phyloP scores from a whole-genome alignment of 2,113 vertebrate genomes.

The Xyrauchen texanus region DNA sequence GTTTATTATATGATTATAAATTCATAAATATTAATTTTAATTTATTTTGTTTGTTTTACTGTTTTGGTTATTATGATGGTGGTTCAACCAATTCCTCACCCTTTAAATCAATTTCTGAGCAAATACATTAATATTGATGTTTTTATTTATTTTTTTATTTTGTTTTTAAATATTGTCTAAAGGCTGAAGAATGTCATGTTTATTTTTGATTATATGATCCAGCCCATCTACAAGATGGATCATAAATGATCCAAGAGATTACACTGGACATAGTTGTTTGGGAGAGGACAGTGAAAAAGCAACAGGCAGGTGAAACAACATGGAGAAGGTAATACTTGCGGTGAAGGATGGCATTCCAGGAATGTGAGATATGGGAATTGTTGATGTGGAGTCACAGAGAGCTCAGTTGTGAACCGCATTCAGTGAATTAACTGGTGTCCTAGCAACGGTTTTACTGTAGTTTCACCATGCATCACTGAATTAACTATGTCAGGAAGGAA shows the following conservation, averaged over 20 bases:
- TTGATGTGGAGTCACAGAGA: conserved; percentile 21
- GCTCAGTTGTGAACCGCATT: not conserved
- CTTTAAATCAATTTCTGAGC: no score
- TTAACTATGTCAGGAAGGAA: not conserved
- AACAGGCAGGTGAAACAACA: not conserved
- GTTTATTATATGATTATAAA: no score
- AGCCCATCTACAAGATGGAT: no score
- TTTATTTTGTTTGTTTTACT: no score
- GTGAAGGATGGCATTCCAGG: not conserved
- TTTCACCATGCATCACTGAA: conserved; percentile 20
- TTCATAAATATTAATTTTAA: no score
- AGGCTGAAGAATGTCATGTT: no score
- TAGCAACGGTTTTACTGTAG: conserved; percentile 42
- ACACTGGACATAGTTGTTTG: not conserved
- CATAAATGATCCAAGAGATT: not conserved
- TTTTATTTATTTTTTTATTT: no score
- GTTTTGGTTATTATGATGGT: no score
- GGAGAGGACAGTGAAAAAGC: not conserved
- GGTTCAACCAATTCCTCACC: no score
- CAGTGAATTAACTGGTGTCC: conserved; percentile 38
- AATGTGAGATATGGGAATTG: conserved; percentile 30
- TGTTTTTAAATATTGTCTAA: no score
- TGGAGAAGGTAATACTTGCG: not conserved
- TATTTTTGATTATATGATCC: not conserved
- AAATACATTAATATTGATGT: no score